Percentiles rank a stretch among this genome's conserved stretches.
Evolutionary conservation across 2,888 invertebrate species (phyloP).

Genomic region (Euplagia quadripunctaria): DNA sequence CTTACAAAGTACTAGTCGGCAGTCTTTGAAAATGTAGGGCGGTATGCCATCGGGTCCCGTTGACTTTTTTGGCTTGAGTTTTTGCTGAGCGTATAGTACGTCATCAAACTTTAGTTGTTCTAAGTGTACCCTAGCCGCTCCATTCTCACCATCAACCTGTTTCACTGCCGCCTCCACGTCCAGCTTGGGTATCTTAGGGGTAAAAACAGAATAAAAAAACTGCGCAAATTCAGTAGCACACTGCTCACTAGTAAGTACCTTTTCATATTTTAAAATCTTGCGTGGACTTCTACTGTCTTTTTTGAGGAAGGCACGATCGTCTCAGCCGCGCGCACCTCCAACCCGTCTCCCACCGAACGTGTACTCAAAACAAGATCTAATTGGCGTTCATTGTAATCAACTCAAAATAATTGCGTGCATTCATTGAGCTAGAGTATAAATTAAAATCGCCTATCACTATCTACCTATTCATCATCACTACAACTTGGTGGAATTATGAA

Average conservation of each 20-base stretch:
- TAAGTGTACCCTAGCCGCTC: conserved; percentile 16
- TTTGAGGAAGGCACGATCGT: conserved; percentile 1
- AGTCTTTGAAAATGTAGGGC: conserved; percentile 18
- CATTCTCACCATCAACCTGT: conserved; percentile 7
- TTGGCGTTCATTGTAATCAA: too few species aligned
- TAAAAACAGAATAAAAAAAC: conserved; percentile 15
- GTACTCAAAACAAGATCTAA: too few species aligned
- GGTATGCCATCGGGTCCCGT: conserved; percentile 20
- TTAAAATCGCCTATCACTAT: too few species aligned
- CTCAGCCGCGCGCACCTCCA: too few species aligned
- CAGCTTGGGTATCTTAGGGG: neutral
- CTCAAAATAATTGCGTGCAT: too few species aligned
- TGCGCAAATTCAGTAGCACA: conserved; percentile 14
- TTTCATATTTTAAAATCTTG: conserved; percentile 6
- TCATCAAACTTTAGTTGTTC: conserved; percentile 2
- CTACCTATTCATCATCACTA: too few species aligned
- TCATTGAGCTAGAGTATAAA: too few species aligned
- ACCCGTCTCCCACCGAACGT: too few species aligned
- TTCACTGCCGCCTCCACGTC: conserved; percentile 10
- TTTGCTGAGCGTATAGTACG: conserved; percentile 1
- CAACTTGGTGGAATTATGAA: too few species aligned
- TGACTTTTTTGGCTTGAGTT: conserved; percentile 16
- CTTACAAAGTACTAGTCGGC: conserved; percentile 10
- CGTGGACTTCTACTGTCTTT: conserved; percentile 1
- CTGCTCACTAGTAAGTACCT: neutral